Evolutionary conservation across 2,113 vertebrate genomes (phyloP).

Genomic region (Nymphicus hollandicus): DNA sequence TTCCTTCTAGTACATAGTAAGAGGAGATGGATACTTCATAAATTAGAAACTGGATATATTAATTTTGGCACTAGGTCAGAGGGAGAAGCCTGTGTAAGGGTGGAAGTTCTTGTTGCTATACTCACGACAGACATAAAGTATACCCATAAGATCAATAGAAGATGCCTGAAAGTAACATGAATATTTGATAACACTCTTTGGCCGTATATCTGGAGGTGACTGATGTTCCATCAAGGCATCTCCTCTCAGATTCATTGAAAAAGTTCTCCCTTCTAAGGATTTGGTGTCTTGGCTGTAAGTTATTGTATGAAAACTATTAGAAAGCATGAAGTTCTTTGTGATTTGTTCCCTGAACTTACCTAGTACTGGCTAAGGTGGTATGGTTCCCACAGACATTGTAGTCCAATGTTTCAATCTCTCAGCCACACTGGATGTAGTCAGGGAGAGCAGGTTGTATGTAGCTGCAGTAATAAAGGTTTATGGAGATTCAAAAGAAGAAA

Average conservation of each 20-base stretch:
- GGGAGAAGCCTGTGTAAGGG: background rate
- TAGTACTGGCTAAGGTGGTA: fast-evolving
- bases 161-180: background rate
- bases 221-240: background rate
- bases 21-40: background rate
- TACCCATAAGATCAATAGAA: background rate
- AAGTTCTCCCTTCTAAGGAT: background rate
- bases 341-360: background rate
- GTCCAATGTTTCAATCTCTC: background rate
- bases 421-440: fast-evolving
- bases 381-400: fast-evolving
- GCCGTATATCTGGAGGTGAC: background rate
- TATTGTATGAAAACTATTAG: background rate
- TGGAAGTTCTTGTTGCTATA: background rate
- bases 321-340: background rate
- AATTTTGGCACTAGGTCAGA: background rate
- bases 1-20: background rate
- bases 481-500: background rate
- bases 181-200: background rate
- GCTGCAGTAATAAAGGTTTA: background rate
- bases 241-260: background rate
- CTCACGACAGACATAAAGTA: background rate
- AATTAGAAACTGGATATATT: background rate
- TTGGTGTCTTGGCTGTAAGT: background rate
- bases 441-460: background rate